Percentiles rank a stretch among this genome's conserved stretches.
Conservation (phyloP, 2,888 invertebrate species). For the Cordylochernes scorpioides region DNA sequence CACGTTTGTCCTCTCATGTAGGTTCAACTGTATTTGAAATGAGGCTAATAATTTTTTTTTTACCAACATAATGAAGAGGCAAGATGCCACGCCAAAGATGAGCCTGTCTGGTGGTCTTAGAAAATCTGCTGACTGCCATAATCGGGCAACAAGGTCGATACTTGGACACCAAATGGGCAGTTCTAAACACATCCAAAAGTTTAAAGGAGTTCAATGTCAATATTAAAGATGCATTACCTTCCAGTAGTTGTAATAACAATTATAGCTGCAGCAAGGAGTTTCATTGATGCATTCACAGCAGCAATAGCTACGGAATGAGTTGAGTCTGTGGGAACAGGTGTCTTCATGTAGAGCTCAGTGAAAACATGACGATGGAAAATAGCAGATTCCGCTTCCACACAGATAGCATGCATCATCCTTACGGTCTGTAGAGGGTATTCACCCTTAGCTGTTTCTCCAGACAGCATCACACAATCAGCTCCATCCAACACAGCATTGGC, state of each 20-base stretch:
- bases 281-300: constrained; percentile 71
- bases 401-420: constrained; percentile 53
- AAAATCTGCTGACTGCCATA: constrained; percentile 58
- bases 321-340: constrained; percentile 35
- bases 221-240: too few species aligned
- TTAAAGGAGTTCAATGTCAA: too few species aligned
- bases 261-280: constrained; percentile 63
- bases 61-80: constrained; percentile 58
- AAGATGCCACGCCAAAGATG: constrained; percentile 74
- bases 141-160: constrained; percentile 82
- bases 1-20: too few species aligned
- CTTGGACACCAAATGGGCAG: constrained; percentile 69
- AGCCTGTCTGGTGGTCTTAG: constrained; percentile 61
- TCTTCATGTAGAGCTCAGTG: constrained; percentile 13
- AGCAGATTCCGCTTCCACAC: constrained; percentile 86
- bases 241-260: constrained; percentile 52
- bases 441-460: constrained; percentile 97
- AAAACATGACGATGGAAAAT: constrained; percentile 17
- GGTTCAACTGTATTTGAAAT: too few species aligned
- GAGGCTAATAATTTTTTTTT: too few species aligned
- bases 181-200: too few species aligned
- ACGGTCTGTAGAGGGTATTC: constrained; percentile 24
- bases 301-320: constrained; percentile 79
- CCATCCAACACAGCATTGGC: constrained; percentile 93
- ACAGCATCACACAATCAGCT: constrained; percentile 93